Conservation (phyloP, 2,797 vertebrate species). For the Anguilla obscura region DNA sequence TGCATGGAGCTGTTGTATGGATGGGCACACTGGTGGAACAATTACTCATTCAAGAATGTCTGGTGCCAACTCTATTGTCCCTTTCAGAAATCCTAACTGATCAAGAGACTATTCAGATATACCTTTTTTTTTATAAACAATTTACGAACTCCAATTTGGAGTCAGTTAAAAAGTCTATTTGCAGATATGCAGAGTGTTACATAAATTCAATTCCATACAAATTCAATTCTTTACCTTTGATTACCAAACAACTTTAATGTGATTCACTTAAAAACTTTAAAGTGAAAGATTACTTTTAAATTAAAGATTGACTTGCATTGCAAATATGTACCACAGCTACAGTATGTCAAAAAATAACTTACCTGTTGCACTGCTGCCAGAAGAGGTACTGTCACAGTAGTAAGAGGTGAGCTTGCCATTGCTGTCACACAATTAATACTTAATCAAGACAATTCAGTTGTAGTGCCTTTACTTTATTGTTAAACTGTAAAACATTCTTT, state of each 20-base stretch:
- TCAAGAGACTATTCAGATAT: background rate
- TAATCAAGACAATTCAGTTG: background rate
- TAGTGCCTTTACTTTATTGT: too few relatives aligned
- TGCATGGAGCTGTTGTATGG: background rate
- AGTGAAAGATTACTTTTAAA: too few relatives aligned
- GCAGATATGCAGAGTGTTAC: background rate
- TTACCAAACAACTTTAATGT: background rate
- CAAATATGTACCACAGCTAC: background rate
- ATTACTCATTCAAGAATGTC: constrained; percentile 12
- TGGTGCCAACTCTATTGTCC: background rate
- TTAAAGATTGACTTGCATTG: background rate
- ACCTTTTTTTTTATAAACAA: background rate
- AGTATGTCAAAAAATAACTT: background rate
- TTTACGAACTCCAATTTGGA: background rate
- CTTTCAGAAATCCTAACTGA: background rate
- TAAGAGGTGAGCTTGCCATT: background rate
- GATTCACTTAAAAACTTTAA: background rate
- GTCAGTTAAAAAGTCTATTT: background rate
- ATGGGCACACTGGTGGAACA: background rate
- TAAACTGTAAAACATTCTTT: background rate
- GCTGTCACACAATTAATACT: background rate
- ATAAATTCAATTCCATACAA: background rate
- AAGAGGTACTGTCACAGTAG: background rate
- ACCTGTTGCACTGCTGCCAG: background rate
- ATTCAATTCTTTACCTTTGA: background rate